Percentiles rank a stretch among this genome's conserved stretches.
Conservation (phyloP, 2,797 vertebrate species). For the Rousettus madagascariensis region DNA sequence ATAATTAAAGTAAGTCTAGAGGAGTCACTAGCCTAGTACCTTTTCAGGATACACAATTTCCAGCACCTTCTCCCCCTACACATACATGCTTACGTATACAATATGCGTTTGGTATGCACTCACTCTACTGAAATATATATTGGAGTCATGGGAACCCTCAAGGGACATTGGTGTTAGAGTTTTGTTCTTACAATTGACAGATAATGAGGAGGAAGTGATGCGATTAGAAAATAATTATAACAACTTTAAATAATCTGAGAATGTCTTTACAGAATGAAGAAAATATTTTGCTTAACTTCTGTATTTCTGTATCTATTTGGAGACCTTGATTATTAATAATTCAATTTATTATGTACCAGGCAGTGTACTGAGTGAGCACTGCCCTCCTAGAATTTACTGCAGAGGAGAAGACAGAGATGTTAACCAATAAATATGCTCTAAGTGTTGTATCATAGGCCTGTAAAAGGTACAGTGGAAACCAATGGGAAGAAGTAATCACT, state of each 20-base stretch:
- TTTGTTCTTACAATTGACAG: constrained; percentile 32
- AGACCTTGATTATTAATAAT: neutral
- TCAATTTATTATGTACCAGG: neutral
- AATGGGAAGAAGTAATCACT: neutral
- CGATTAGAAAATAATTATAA: neutral
- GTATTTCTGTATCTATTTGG: neutral
- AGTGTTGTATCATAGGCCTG: neutral
- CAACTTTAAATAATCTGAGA: constrained; percentile 4
- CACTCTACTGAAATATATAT: neutral
- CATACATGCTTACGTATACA: neutral
- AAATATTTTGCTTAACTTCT: neutral
- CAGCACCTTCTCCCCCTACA: fast-evolving
- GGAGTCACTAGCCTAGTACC: neutral
- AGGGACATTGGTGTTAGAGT: neutral
- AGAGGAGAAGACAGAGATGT: neutral
- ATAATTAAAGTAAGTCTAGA: neutral
- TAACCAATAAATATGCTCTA: constrained; percentile 21
- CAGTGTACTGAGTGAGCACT: neutral
- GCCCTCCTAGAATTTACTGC: neutral
- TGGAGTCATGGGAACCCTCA: neutral
- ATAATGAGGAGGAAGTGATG: neutral
- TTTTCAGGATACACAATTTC: neutral
- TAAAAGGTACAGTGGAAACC: neutral
- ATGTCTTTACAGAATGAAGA: neutral
- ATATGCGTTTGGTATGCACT: neutral